Base-by-base conservation (phyloP, 2,113 vertebrate genomes). In the Zosterops lateralis region DNA sequence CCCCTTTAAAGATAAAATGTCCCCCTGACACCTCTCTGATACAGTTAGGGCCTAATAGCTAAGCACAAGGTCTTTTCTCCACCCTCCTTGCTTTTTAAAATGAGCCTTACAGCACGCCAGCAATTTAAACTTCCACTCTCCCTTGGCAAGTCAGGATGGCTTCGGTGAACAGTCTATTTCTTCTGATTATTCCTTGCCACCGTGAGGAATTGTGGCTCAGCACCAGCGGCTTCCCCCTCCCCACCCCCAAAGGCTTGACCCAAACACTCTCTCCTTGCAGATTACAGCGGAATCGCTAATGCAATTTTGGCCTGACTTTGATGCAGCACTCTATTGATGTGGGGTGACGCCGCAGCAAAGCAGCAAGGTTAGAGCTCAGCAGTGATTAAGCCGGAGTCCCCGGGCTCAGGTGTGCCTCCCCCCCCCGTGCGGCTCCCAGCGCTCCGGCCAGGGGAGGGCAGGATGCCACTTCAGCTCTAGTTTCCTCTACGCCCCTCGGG, bases 301-400 rank as follows among this genome's bases (percentile, higher is more conserved):
- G 84, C 74, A 78, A 60, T 95, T 91, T 73, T 85, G 87, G 85
- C 74, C 77, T 76, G 79, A 81, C 47, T 93, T 50, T 86, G 95
- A 92, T 89, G 67, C 74, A 92, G 76, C 40, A 26, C 82, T 82
- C 72, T 70, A 26, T 13, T 71, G 85, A 64, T 91, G 81, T 6
- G 45, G 40, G 87, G 61, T 77, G 56, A 83, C 61, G 28, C 66
- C 17, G 12, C 82, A 82, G 73, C 45, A 79, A 32, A 94, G 95
- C 83, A 79, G 74, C 82, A 92, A 71, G 51, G 68, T 75, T 87
- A 86, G 87, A 56, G 24, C 76, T 89, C 74, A 32, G 68, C 65
- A 71, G 87, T 50, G 74, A 51, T 82, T 12, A 44, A 68, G 13
- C 40, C 12, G 81, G 47, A 75, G 74, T 15, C 54, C 87, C 75